Conservation (phyloP, 2,797 vertebrate genomes). For the Artibeus jamaicensis region DNA sequence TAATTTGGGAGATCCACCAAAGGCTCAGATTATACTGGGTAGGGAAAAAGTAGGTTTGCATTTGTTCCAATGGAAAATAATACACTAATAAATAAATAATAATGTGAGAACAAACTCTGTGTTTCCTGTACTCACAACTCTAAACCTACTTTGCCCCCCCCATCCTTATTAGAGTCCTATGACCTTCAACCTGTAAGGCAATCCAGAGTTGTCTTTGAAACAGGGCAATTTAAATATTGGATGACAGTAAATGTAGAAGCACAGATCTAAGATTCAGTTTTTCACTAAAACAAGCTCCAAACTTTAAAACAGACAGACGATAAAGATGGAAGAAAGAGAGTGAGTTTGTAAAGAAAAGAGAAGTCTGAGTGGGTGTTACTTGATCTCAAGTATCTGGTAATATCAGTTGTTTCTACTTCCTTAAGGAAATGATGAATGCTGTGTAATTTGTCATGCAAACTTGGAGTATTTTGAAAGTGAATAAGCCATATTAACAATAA, state of each 20-base stretch:
- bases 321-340: neutral
- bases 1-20: neutral
- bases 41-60: neutral
- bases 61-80: neutral
- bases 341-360: conserved; percentile 55
- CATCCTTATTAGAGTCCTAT: neutral
- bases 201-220: neutral
- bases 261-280: conserved; percentile 21
- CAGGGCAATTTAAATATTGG: neutral
- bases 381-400: conserved; percentile 43
- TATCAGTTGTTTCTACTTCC: conserved; percentile 27
- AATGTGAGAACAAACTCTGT: neutral
- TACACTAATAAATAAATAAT: neutral
- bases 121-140: neutral
- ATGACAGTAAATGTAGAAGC: neutral
- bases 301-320: conserved; percentile 14
- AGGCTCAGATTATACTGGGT: neutral
- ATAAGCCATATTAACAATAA: conserved; percentile 1
- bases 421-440: conserved; percentile 25
- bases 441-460: neutral
- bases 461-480: neutral
- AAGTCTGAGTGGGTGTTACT: conserved; percentile 29
- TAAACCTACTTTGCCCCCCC: neutral
- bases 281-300: conserved; percentile 39
- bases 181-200: neutral